Evolutionary conservation across 2,113 vertebrate genomes (phyloP).

Genomic region (Sylvia atricapilla): DNA sequence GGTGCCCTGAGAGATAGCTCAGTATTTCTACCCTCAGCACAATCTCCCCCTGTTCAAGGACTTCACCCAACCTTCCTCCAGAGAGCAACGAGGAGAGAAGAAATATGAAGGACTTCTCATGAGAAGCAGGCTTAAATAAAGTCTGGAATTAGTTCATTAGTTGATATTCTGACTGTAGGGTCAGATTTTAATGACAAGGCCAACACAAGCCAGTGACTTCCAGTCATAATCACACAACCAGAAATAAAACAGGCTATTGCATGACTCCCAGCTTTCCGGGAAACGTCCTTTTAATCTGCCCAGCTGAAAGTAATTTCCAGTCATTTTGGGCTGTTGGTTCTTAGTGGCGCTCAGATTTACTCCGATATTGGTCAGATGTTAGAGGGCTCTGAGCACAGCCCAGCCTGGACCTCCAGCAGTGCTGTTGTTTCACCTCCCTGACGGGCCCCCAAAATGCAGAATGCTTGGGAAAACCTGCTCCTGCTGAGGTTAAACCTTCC

Average conservation of each 20-base stretch:
- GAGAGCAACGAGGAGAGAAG: background rate
- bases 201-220: slow-evolving; percentile 39
- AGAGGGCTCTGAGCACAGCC: background rate
- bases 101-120: background rate
- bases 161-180: background rate
- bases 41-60: background rate
- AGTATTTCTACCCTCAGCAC: background rate
- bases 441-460: background rate
- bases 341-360: background rate
- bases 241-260: slow-evolving; percentile 6
- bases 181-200: slow-evolving; percentile 39
- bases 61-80: background rate
- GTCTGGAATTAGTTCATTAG: slow-evolving; percentile 31
- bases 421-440: background rate
- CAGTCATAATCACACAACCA: slow-evolving; percentile 22
- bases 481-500: background rate
- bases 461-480: background rate
- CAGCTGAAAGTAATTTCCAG: background rate
- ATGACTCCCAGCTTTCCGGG: background rate
- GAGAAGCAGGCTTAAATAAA: background rate
- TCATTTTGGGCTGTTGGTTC: background rate
- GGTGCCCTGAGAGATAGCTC: background rate
- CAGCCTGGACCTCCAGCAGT: background rate
- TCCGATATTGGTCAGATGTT: background rate
- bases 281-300: background rate